Percentiles rank a stretch among this genome's conserved stretches.
phyloP scores from a whole-genome alignment of 2,797 vertebrate genomes.

The Paramormyrops hopkinsi region DNA sequence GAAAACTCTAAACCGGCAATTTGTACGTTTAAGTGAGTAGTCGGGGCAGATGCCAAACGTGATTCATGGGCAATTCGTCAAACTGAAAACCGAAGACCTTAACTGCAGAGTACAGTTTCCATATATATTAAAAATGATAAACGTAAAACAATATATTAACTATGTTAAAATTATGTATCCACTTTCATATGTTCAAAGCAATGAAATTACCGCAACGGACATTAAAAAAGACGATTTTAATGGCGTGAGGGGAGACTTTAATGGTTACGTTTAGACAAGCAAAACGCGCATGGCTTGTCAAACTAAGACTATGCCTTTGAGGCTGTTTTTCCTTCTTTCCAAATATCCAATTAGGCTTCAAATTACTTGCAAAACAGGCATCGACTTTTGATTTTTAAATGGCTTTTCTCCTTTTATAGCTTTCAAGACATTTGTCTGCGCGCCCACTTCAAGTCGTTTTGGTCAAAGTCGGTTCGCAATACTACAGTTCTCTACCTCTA shows the following conservation, averaged over 20 bases:
- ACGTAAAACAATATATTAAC: neutral
- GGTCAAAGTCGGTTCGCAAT: slow-evolving; percentile 7
- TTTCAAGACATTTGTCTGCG: slow-evolving; percentile 2
- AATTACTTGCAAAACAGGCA: neutral
- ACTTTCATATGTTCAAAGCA: neutral
- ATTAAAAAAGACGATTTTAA: neutral
- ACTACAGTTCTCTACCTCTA: slow-evolving; percentile 1
- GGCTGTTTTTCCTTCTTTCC: neutral
- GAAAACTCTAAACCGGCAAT: slow-evolving; percentile 46
- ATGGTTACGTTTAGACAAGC: neutral
- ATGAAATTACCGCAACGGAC: neutral
- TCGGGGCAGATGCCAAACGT: neutral
- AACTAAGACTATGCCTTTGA: neutral
- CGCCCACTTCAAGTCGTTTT: slow-evolving; percentile 13
- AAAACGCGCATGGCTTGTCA: neutral
- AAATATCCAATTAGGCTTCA: neutral
- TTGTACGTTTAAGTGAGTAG: slow-evolving; percentile 14
- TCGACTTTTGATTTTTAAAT: slow-evolving; percentile 11
- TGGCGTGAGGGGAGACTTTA: neutral
- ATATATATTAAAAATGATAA: neutral
- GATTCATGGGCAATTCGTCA: neutral
- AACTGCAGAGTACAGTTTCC: neutral
- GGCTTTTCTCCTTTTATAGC: neutral
- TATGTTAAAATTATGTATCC: neutral
- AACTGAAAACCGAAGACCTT: neutral